Percentiles rank a stretch among this genome's conserved stretches.
Conservation (phyloP, 2,888 invertebrate genomes). For the Furcula furcula region DNA sequence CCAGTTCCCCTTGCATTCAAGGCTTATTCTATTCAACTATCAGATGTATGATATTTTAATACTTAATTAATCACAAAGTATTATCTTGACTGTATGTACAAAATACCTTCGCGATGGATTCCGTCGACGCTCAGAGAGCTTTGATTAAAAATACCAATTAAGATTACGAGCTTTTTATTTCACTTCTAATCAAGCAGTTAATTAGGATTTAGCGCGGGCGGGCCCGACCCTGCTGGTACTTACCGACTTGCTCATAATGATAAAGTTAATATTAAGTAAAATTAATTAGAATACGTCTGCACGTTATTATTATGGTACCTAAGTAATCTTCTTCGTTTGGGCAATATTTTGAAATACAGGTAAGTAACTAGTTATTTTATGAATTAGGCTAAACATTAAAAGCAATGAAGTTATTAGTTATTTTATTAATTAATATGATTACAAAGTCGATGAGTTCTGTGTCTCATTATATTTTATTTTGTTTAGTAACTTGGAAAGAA, state of each 20-base stretch:
- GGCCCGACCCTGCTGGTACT: slow-evolving; percentile 27
- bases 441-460: too few relatives aligned
- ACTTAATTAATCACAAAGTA: slow-evolving; percentile 26
- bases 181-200: slow-evolving; percentile 71
- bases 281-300: slow-evolving; percentile 19
- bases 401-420: too few relatives aligned
- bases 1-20: too few relatives aligned
- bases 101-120: slow-evolving; percentile 28
- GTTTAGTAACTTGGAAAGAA: too few relatives aligned
- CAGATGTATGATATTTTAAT: neutral
- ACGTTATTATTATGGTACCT: neutral
- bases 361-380: too few relatives aligned
- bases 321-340: slow-evolving; percentile 4
- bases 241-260: slow-evolving; percentile 35
- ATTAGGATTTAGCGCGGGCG: slow-evolving; percentile 66
- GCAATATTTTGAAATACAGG: too few relatives aligned
- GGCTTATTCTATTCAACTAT: too few relatives aligned
- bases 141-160: slow-evolving; percentile 76
- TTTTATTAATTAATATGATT: too few relatives aligned
- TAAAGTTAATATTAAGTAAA: slow-evolving; percentile 29
- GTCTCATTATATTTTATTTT: too few relatives aligned
- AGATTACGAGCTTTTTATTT: slow-evolving; percentile 73
- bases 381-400: too few relatives aligned
- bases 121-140: slow-evolving; percentile 38
- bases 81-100: slow-evolving; percentile 18